These are phyloP conservation scores for Chondrilla cf. caribensis DNA, from an alignment of 37 sponge, comb jelly and placozoan genomes.

Conservation along the genomic window DNA sequence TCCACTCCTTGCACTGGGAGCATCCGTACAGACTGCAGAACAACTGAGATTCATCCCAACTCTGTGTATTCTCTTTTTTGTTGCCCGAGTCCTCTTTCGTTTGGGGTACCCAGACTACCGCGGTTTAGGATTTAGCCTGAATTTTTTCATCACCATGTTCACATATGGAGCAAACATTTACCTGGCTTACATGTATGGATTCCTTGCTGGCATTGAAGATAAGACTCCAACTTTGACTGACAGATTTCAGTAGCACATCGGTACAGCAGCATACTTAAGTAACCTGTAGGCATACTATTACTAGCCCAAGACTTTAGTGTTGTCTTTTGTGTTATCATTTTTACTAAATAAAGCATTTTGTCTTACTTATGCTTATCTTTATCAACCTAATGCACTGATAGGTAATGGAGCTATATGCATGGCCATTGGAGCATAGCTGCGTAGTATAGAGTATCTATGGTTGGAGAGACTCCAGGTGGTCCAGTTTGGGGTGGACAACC, in stretches of 20 bases:
- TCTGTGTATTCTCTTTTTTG: conserved; percentile 21
- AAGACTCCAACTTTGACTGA: conserved; percentile 7
- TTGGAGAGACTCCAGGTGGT: no score
- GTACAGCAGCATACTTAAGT: no score
- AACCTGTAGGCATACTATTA: no score
- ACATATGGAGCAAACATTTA: background rate
- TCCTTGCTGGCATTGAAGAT: background rate
- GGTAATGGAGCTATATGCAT: no score
- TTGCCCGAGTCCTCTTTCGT: conserved; percentile 49
- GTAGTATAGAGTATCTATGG: no score
- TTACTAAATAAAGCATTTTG: no score
- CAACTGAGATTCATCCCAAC: conserved; percentile 63
- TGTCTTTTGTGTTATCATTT: no score
- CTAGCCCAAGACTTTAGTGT: no score
- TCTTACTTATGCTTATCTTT: no score
- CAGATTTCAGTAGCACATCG: background rate
- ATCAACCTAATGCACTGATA: no score
- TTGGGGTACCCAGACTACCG: conserved; percentile 61
- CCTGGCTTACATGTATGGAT: background rate
- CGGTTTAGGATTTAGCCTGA: conserved; percentile 35
- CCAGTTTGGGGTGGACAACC: no score
- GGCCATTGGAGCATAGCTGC: no score
- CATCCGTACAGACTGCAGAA: conserved; percentile 28
- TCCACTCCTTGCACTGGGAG: conserved; percentile 9
- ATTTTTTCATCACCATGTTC: conserved; percentile 7